phyloP scores from a whole-genome alignment of 2,113 vertebrate genomes.

The Alces alces region DNA sequence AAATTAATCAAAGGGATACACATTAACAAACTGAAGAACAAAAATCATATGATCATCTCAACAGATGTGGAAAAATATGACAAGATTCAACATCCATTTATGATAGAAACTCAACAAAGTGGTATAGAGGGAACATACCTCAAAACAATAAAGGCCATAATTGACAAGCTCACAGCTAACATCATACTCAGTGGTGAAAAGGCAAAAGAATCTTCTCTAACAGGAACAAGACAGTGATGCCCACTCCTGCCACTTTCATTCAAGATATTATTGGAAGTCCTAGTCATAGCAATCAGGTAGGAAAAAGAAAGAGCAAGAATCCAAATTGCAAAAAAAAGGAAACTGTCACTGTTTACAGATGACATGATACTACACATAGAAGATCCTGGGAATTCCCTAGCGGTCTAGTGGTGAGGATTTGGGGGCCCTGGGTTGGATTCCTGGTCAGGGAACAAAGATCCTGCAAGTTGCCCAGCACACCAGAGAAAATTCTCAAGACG shows the following conservation, averaged over 20 bases:
- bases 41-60: neutral
- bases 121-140: neutral
- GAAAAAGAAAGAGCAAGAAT: neutral
- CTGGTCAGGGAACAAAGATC: neutral
- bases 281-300: neutral
- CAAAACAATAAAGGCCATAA: neutral
- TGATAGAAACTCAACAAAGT: neutral
- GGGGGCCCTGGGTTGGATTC: neutral
- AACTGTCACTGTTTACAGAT: neutral
- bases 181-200: neutral
- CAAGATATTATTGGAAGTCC: neutral
- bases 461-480: neutral
- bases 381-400: neutral
- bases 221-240: neutral
- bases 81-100: neutral
- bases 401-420: neutral
- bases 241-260: neutral
- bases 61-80: neutral
- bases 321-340: neutral
- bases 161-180: neutral
- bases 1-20: neutral
- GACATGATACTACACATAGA: neutral
- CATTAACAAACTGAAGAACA: neutral
- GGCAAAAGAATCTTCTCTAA: neutral
- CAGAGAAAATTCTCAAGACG: neutral